phyloP scores from a whole-genome alignment of 1,140 invertebrate species.

The Pseudomyrmex dendroicus region DNA sequence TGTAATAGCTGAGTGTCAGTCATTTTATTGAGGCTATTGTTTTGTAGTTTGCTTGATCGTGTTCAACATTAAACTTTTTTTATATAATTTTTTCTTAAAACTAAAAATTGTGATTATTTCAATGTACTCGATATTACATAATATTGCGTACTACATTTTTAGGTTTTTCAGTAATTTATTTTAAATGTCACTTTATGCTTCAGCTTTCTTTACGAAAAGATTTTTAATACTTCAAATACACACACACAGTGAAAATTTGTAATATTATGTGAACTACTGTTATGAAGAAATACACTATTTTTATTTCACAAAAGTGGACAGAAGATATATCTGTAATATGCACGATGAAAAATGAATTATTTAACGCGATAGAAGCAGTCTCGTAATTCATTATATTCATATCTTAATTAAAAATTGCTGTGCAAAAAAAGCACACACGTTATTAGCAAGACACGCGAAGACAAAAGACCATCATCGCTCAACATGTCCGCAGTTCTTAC shows the following conservation, averaged over 20 bases:
- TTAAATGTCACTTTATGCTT: too few species aligned
- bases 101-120: too few species aligned
- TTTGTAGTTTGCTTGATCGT: too few species aligned
- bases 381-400: conserved; percentile 41
- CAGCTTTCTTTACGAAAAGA: neutral
- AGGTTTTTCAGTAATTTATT: too few species aligned
- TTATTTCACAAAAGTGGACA: conserved; percentile 11
- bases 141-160: too few species aligned
- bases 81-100: too few species aligned
- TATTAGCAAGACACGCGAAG: conserved; percentile 41
- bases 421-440: neutral
- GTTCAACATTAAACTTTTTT: too few species aligned
- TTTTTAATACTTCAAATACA: neutral
- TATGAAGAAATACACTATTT: neutral
- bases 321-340: conserved; percentile 30
- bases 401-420: conserved; percentile 56
- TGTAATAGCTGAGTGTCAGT: too few species aligned
- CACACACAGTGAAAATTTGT: neutral
- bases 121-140: too few species aligned
- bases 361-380: conserved; percentile 14
- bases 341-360: conserved; percentile 12
- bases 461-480: conserved; percentile 39
- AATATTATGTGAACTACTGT: neutral
- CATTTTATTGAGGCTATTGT: too few species aligned
- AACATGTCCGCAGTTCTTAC: conserved; percentile 34